phyloP scores from a whole-genome alignment of 2,113 vertebrate genomes.

The Dasyurus viverrinus region DNA sequence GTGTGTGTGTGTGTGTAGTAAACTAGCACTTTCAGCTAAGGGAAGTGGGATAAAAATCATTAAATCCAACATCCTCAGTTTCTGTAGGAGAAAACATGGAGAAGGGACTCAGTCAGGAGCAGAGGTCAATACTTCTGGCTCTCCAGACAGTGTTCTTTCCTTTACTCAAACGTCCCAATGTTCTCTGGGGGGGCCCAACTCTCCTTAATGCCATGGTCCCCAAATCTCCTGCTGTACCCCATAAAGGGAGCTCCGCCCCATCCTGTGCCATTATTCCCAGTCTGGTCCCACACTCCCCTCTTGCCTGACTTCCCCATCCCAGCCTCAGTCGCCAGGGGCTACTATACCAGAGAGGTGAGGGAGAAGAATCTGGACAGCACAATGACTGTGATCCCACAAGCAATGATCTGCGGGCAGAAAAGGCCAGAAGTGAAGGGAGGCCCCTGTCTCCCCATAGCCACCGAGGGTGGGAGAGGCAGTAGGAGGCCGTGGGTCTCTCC shows the following conservation, averaged over 20 bases:
- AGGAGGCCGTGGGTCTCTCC: background rate
- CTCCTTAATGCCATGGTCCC: background rate
- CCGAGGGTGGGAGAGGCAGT: background rate
- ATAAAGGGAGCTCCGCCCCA: background rate
- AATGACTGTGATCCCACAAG: slow-evolving; percentile 86
- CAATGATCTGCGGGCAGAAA: slow-evolving; percentile 74
- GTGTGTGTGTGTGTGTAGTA: background rate
- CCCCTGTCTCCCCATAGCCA: background rate
- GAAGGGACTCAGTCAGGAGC: background rate
- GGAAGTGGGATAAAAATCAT: background rate
- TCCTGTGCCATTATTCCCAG: background rate
- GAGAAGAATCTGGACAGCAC: slow-evolving; percentile 87
- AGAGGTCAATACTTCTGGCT: background rate
- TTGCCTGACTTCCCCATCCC: background rate
- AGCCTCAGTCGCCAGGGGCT: background rate
- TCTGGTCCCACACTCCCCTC: background rate
- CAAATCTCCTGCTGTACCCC: background rate
- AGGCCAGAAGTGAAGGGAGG: background rate
- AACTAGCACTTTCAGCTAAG: background rate
- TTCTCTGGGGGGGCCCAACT: background rate
- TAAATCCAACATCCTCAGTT: background rate
- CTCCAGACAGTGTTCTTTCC: background rate
- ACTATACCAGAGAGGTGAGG: slow-evolving; percentile 83
- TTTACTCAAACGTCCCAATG: background rate
- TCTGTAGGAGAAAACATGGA: background rate